Evolutionary conservation across 1,140 invertebrate genomes (phyloP), one percentile per base, ranked within the genome.

Genomic region (Andrena cerasifolii): DNA sequence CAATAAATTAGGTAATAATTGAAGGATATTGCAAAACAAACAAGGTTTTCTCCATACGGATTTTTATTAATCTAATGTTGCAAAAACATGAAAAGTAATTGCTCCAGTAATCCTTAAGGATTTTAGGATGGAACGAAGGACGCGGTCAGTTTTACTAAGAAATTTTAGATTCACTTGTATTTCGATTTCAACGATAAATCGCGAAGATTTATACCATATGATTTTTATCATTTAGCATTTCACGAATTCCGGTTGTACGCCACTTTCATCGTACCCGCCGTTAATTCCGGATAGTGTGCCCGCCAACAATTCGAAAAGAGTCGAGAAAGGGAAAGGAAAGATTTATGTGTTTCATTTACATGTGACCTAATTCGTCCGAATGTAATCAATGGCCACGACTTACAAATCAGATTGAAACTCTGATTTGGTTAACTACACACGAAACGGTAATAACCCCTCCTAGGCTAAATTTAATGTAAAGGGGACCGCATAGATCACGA

Each of bases 291-390:
- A 53, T 65, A 66, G 58, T 78, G 51, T 82, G 66, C 53, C 43
- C 31, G 18, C 43, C 45, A 71, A 81, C 81, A 70, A 81, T 80
- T 67, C 43, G 56, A 85, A 81, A 86, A 86, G 70, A 73, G 77
- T 61, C 62, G 16, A 74, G 24, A 21, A 49, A 74, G 66, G 62
- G 54, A 61, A 81, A 59, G 47, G 33, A 68, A 47, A 82, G 83
- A 85, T 85, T 85, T 85, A 85, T 73, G 76, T 71, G 70, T 86
- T 84, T 80, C 85, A 85, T 87, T 85, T 85, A 86, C 79, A 86
- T 85, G 83, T 85, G 83, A 87, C 83, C 83, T 78, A 87, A 85
- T 86, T 85, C 73, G 71, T 77, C 53, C 31, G 61, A 47, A 83
- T 66, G 75, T 81, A 83, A 86, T 87, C 83, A 79, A 86, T 87